A percentile compares a stretch with the other conserved stretches of the same genome.
Evolutionary conservation across 1,140 invertebrate species (phyloP).

Genomic region (Magallana gigas): DNA sequence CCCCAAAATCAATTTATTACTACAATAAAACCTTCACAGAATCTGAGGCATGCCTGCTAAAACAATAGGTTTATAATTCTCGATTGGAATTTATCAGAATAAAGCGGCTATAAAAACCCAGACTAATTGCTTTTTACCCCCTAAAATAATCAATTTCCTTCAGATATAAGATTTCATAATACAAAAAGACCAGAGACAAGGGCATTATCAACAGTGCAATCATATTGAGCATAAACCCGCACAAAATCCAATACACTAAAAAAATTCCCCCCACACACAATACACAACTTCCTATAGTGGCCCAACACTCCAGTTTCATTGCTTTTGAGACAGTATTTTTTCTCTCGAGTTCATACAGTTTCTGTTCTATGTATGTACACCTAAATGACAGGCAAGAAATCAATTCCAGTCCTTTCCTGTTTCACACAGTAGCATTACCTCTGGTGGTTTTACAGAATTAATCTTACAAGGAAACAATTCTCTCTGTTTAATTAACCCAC

Average conservation of each 20-base stretch:
- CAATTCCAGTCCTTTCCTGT: not conserved
- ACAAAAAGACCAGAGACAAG: not conserved
- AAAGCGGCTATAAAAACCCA: not conserved
- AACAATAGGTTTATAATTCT: not conserved
- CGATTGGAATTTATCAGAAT: not conserved
- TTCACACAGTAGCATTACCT: not conserved
- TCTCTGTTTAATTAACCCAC: too few species aligned
- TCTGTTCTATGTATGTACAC: not conserved
- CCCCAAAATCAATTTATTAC: too few species aligned
- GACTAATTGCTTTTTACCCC: not conserved
- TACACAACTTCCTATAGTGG: not conserved
- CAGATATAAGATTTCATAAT: not conserved
- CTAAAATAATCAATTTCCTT: not conserved
- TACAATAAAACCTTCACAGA: not conserved
- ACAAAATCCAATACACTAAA: conserved; percentile 1
- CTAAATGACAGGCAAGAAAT: not conserved
- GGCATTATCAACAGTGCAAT: not conserved
- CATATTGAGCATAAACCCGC: not conserved
- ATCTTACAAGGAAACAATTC: not conserved
- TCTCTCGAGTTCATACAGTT: not conserved
- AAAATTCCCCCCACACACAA: not conserved
- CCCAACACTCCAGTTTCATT: not conserved
- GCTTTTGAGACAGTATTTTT: not conserved
- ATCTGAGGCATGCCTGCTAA: not conserved
- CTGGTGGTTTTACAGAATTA: not conserved